phyloP scores from a whole-genome alignment of 64 coral and sea anemone species.

The Montipora cactus region DNA sequence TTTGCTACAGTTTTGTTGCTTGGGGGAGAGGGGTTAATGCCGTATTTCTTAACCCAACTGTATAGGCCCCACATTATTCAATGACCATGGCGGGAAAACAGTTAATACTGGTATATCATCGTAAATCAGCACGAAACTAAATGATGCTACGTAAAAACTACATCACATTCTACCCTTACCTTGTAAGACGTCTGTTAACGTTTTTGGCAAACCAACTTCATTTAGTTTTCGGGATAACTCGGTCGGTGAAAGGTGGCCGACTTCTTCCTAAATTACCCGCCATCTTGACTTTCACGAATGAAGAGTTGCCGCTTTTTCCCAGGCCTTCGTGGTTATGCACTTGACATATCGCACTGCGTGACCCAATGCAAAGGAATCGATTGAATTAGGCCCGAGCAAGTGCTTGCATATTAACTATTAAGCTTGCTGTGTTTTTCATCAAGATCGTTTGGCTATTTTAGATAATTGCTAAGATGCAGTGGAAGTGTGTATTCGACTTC shows the following conservation, averaged over 20 bases:
- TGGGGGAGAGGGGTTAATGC: background rate
- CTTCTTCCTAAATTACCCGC: background rate
- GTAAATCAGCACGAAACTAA: background rate
- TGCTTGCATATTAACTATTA: too few species aligned
- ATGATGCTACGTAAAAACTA: background rate
- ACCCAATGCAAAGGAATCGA: too few species aligned
- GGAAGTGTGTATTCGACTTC: background rate
- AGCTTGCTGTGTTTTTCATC: too few species aligned
- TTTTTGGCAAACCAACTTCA: slow-evolving; percentile 4
- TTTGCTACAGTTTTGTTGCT: background rate
- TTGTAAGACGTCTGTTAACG: background rate
- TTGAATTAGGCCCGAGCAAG: too few species aligned
- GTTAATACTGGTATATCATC: background rate
- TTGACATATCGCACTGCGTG: too few species aligned
- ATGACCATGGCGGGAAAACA: too few species aligned
- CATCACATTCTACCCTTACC: background rate
- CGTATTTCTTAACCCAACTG: background rate
- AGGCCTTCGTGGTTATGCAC: too few species aligned
- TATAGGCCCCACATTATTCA: background rate
- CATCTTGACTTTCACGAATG: too few species aligned
- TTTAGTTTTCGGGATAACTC: background rate
- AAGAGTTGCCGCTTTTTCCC: too few species aligned
- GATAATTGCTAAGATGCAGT: background rate
- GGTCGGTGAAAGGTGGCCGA: background rate
- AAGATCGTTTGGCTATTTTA: too few species aligned